Base-by-base conservation (phyloP, 2,797 vertebrate species). In the Trachurus trachurus region DNA sequence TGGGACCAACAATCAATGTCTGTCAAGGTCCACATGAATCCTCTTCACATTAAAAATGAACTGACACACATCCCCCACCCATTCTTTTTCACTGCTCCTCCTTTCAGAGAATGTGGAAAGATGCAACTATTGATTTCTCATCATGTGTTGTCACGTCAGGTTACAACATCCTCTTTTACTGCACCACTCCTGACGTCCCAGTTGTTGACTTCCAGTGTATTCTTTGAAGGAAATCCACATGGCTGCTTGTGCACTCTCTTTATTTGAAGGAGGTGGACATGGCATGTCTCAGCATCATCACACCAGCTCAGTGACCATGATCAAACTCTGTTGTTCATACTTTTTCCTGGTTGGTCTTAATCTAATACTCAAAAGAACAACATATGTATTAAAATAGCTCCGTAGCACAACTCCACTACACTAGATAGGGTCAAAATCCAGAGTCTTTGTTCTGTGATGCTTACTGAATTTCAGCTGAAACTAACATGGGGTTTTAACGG, bases 91-190 rank as follows among this genome's bases (percentile, higher is more conserved):
- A 66, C 53, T 77, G 29, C 52, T 68, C 56, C 22, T 71, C 68
- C 71, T 82, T 76, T 83, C 76, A 84, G 66, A 91, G 56, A 74
- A 85, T 62, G 66, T 63, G 75, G 21, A 65, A 54, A 89, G 85
- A 87, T 71, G 78, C 64, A 49, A 22, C 47, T 85, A 93, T 89
- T 85, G 90, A 94, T 93, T 92, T 89, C 66, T 93, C 90, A 90
- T 92, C 88, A 87, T 81, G 60, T 83, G 80, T 74, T 90, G 84
- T 87, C 84, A 86, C 83, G 88, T 89, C 84, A 86, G 86, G 78
- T 85, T 89, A 88, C 78, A 88, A 79, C 71, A 87, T 88, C 72
- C 81, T 88, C 65, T 83, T 85, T 78, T 62, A 83, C 79, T 76
- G 75, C 59, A 60, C 42, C n/a, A 15, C 74, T 58, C 71, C 86